Conservation (phyloP, 2,888 invertebrate species). For the Drosophila pegasa region DNA sequence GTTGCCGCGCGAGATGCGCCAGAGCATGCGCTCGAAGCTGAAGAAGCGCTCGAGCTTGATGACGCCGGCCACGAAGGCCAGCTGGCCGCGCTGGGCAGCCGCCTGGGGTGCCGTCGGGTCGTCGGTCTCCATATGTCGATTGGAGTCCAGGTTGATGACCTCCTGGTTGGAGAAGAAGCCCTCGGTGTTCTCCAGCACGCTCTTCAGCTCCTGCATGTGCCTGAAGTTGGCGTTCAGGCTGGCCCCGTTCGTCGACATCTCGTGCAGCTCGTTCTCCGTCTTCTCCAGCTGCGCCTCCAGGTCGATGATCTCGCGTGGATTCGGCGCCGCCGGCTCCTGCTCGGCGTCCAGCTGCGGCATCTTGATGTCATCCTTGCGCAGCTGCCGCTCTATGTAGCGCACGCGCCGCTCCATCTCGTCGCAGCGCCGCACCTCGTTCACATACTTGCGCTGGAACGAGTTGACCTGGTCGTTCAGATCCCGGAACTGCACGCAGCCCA, state of each 20-base stretch:
- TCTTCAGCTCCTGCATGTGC: constrained; percentile 95
- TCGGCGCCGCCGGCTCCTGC: constrained; percentile 88
- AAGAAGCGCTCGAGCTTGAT: constrained; percentile 92
- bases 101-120: constrained; percentile 84
- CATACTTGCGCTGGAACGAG: constrained; percentile 93
- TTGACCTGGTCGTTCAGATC: constrained; percentile 94
- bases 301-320: constrained; percentile 92
- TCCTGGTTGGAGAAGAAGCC: constrained; percentile 83
- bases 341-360: constrained; percentile 89
- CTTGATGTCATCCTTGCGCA: constrained; percentile 90
- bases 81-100: constrained; percentile 82
- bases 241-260: constrained; percentile 96
- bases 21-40: constrained; percentile 94
- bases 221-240: constrained; percentile 95
- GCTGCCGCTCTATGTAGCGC: constrained; percentile 91
- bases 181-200: constrained; percentile 96
- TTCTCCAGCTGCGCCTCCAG: constrained; percentile 95
- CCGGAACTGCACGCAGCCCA: constrained; percentile 96
- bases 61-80: constrained; percentile 93
- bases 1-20: constrained; percentile 94
- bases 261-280: constrained; percentile 96
- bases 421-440: constrained; percentile 92
- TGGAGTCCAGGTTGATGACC: constrained; percentile 79
- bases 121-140: constrained; percentile 90
- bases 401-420: constrained; percentile 94